These are phyloP conservation scores for Metallyticus violacea DNA, from an alignment of 2,888 invertebrate species.

Conservation along the genomic window DNA sequence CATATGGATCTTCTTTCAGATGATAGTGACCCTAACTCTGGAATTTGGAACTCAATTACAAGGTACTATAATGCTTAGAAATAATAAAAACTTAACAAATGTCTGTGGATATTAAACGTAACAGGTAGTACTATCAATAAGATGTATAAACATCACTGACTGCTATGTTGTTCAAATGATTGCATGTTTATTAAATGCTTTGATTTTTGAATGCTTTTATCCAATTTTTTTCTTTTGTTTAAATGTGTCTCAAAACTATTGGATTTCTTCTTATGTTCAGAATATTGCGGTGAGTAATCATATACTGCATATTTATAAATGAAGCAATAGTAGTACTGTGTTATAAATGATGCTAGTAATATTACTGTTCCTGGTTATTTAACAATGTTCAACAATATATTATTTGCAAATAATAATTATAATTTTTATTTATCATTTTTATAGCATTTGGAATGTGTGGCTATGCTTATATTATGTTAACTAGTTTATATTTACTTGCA, in stretches of 20 bases:
- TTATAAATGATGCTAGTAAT: too few relatives aligned
- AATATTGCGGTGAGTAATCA: not conserved
- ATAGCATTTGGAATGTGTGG: too few relatives aligned
- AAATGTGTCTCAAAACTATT: not conserved
- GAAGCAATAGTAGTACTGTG: too few relatives aligned
- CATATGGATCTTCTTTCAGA: conserved; percentile 81
- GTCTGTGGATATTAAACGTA: conserved; percentile 3
- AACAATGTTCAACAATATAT: too few relatives aligned
- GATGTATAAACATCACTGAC: too few relatives aligned
- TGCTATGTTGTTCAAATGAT: not conserved
- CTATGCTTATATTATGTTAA: too few relatives aligned
- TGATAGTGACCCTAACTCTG: conserved; percentile 58
- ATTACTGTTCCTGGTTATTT: too few relatives aligned
- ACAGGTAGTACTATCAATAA: too few relatives aligned
- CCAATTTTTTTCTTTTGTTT: not conserved
- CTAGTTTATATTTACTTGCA: too few relatives aligned
- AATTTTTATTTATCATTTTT: too few relatives aligned
- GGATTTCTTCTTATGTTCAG: not conserved
- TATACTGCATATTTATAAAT: too few relatives aligned
- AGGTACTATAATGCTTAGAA: conserved; percentile 54
- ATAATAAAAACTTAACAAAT: conserved; percentile 5
- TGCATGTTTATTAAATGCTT: conserved; percentile 27
- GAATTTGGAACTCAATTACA: conserved; percentile 94
- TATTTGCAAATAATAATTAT: too few relatives aligned
- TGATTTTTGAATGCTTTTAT: conserved; percentile 24